Evolutionary conservation across 37 sponge, comb jelly and placozoan genomes (phyloP).

Genomic region (Cliona cf. orientalis): DNA sequence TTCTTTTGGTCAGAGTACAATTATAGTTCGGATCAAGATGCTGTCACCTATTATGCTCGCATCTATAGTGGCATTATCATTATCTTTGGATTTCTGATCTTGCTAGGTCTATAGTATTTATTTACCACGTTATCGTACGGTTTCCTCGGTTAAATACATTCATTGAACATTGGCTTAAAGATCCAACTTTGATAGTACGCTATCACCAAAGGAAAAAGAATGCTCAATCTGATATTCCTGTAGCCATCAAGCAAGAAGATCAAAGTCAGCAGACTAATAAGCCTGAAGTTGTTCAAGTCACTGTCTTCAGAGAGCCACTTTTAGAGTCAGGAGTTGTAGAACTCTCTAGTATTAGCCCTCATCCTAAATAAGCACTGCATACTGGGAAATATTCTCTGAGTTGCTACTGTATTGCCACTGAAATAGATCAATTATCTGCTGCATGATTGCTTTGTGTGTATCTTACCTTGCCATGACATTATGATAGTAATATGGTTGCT

Average conservation of each 20-base stretch:
- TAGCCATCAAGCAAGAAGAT: too few relatives aligned
- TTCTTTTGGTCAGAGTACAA: not conserved
- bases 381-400: not conserved
- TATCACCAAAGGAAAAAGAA: too few relatives aligned
- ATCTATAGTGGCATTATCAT: not conserved
- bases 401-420: too few relatives aligned
- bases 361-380: not conserved
- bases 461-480: too few relatives aligned
- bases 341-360: not conserved
- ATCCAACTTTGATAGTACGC: too few relatives aligned
- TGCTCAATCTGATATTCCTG: too few relatives aligned
- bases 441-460: too few relatives aligned
- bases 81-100: not conserved
- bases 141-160: too few relatives aligned
- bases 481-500: too few relatives aligned
- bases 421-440: too few relatives aligned
- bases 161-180: too few relatives aligned
- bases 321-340: not conserved
- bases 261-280: too few relatives aligned
- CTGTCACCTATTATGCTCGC: not conserved
- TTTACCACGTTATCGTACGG: constrained; percentile 1
- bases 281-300: not conserved
- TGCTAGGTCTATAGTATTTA: not conserved
- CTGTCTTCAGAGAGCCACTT: not conserved
- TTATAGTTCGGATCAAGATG: not conserved